Conservation (phyloP, 2,888 invertebrate genomes). For the Trisateles emortualis region DNA sequence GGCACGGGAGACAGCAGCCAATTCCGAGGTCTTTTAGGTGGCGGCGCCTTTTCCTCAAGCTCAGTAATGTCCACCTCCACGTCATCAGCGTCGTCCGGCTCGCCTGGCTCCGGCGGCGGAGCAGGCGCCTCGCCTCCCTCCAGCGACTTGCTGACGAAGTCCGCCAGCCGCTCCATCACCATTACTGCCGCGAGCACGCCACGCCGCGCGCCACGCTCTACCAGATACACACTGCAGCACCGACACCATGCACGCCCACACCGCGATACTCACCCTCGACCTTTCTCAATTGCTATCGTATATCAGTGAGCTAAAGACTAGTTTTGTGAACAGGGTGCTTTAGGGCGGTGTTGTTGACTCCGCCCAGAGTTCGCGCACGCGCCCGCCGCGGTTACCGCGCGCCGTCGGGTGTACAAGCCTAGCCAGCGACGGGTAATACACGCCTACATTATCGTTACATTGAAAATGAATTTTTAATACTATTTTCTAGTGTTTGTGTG, state of each 20-base stretch:
- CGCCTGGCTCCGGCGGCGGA: conserved; percentile 81
- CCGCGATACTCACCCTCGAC: conserved; percentile 34
- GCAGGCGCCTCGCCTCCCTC: conserved; percentile 87
- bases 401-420: conserved; percentile 44
- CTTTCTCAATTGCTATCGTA: conserved; percentile 33
- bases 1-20: conserved; percentile 83
- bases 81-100: conserved; percentile 73
- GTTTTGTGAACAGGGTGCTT: conserved; percentile 34
- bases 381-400: conserved; percentile 60
- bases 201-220: conserved; percentile 75
- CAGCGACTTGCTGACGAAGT: conserved; percentile 96
- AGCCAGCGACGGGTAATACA: conserved; percentile 73
- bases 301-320: conserved; percentile 35
- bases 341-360: conserved; percentile 67
- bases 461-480: conserved; percentile 80
- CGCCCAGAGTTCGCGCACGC: conserved; percentile 79
- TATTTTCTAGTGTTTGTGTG: conserved; percentile 65
- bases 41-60: conserved; percentile 76
- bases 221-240: conserved; percentile 69
- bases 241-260: conserved; percentile 73
- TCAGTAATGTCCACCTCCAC: conserved; percentile 83
- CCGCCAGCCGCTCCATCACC: conserved; percentile 95
- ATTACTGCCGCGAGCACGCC: conserved; percentile 82
- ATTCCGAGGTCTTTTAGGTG: conserved; percentile 75
- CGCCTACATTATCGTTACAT: conserved; percentile 86